Conservation (phyloP, 2,113 vertebrate species). For the Coptodon rendalli region DNA sequence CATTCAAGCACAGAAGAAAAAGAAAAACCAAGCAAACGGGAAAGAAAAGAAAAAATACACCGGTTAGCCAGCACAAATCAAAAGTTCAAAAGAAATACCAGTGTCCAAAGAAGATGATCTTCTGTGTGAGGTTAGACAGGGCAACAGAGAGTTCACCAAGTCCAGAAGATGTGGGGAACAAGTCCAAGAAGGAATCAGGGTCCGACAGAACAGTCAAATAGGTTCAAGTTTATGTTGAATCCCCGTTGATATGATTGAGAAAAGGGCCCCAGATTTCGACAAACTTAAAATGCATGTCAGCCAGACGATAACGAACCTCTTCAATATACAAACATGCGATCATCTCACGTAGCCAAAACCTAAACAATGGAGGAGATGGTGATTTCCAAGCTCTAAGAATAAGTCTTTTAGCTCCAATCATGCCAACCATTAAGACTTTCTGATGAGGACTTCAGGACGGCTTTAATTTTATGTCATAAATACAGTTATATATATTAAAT, state of each 20-base stretch:
- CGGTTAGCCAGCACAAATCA: neutral
- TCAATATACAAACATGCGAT: neutral
- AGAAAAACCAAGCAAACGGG: fast-evolving
- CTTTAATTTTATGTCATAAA: neutral
- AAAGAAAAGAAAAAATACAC: neutral
- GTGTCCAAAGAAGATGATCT: no score
- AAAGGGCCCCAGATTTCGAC: fast-evolving
- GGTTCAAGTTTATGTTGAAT: neutral
- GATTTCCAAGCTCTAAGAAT: fast-evolving
- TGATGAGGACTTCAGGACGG: neutral
- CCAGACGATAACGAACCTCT: neutral
- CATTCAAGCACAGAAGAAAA: neutral
- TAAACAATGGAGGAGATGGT: no score
- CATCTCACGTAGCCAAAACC: fast-evolving
- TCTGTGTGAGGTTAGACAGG: no score
- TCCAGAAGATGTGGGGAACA: no score
- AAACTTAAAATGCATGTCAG: neutral
- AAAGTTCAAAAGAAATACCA: neutral
- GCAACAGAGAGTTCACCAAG: no score
- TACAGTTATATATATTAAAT: no score
- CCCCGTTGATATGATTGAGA: fast-evolving
- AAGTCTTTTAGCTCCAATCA: no score
- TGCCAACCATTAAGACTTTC: neutral
- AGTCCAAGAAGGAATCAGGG: no score
- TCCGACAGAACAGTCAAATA: neutral